Evolutionary conservation across 2,888 invertebrate genomes (phyloP).

Genomic region (Morpho deidamia): DNA sequence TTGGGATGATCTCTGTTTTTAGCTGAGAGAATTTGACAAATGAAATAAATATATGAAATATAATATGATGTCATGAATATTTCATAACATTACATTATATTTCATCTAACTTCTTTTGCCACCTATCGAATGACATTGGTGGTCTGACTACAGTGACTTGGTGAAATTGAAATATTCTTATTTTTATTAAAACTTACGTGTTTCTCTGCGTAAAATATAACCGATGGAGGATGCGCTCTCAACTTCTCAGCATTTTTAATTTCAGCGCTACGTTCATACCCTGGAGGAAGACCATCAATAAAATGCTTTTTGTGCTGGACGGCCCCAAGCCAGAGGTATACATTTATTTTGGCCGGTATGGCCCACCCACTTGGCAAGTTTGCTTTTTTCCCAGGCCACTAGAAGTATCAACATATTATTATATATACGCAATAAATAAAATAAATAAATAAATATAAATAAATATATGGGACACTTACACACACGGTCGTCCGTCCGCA

Average conservation of each 20-base stretch:
- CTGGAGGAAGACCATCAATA: slow-evolving; percentile 87
- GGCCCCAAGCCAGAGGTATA: slow-evolving; percentile 91
- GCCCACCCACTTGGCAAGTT: slow-evolving; percentile 89
- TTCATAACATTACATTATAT: too few species aligned
- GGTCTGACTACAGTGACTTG: too few species aligned
- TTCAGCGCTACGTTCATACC: slow-evolving; percentile 86
- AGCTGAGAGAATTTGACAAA: too few species aligned
- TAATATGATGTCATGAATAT: too few species aligned
- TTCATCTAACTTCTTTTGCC: too few species aligned
- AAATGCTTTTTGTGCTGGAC: slow-evolving; percentile 90
- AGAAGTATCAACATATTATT: slow-evolving; percentile 14
- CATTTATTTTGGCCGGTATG: slow-evolving; percentile 88
- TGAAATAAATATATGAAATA: too few species aligned
- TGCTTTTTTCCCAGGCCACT: slow-evolving; percentile 92
- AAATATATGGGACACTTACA: too few species aligned
- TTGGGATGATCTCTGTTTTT: too few species aligned
- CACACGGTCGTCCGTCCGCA: too few species aligned
- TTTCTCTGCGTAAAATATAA: slow-evolving; percentile 87
- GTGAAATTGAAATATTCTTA: not conserved
- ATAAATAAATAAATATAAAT: too few species aligned
- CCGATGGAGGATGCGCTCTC: slow-evolving; percentile 84
- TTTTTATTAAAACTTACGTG: slow-evolving; percentile 77
- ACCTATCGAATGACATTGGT: too few species aligned
- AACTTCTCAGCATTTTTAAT: slow-evolving; percentile 84
- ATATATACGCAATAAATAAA: too few species aligned